Evolutionary conservation across 2,113 vertebrate genomes (phyloP).

Genomic region (Mormoops blainvillei): DNA sequence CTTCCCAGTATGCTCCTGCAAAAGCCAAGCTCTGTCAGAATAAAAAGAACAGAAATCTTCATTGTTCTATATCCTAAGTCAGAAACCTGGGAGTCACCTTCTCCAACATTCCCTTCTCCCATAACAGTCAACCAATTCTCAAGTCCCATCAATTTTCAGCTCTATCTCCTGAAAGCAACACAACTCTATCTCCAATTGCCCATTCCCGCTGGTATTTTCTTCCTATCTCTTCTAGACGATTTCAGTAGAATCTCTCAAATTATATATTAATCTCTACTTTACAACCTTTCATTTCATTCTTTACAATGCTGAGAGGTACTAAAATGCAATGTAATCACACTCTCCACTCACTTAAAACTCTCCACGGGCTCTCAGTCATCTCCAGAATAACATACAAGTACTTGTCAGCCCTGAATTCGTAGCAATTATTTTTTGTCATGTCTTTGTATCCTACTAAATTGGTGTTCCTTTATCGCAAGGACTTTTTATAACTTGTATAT

Average conservation of each 20-base stretch:
- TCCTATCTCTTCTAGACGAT: background rate
- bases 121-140: background rate
- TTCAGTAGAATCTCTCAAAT: background rate
- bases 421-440: background rate
- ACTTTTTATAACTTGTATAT: background rate
- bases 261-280: background rate
- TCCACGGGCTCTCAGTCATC: background rate
- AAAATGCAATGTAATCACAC: background rate
- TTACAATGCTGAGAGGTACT: background rate
- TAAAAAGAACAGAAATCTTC: background rate
- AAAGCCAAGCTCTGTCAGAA: background rate
- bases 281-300: background rate
- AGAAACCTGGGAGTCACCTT: background rate
- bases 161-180: background rate
- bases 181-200: background rate
- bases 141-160: background rate
- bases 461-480: background rate
- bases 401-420: background rate
- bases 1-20: background rate
- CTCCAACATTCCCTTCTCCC: background rate
- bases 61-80: background rate
- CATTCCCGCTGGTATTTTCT: background rate
- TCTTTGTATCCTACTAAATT: background rate
- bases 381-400: slow-evolving; percentile 18
- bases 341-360: background rate